Evolutionary conservation across 2,888 invertebrate genomes (phyloP).

Genomic region (Tinea pellionella): DNA sequence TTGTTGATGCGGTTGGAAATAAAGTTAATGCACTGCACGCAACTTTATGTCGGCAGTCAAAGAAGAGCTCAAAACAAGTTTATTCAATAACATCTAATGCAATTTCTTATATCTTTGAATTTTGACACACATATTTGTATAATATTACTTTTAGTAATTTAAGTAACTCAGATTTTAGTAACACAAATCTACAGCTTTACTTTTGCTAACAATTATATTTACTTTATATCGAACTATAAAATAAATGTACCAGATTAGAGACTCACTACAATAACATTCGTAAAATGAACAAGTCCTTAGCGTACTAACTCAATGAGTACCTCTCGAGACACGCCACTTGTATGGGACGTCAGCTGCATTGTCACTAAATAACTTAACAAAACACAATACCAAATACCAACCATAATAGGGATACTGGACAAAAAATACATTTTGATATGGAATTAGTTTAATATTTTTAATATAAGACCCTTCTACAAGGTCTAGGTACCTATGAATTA

Average conservation of each 20-base stretch:
- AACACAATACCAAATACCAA: not conserved
- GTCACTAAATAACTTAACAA: not conserved
- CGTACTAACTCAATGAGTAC: conserved; percentile 10
- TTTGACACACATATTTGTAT: not conserved
- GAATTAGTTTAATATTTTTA: too few relatives aligned
- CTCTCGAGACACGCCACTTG: conserved; percentile 51
- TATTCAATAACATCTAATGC: not conserved
- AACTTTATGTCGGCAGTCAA: conserved; percentile 2
- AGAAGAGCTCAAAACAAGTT: not conserved
- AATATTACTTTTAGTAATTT: not conserved
- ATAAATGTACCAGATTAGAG: not conserved
- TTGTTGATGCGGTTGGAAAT: not conserved
- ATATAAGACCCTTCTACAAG: too few relatives aligned
- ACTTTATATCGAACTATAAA: not conserved
- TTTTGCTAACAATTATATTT: not conserved
- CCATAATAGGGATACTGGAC: not conserved
- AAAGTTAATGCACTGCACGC: not conserved
- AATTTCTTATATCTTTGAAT: not conserved
- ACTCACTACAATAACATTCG: not conserved
- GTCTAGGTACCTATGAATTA: too few relatives aligned
- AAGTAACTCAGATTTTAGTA: too few relatives aligned
- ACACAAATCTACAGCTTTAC: too few relatives aligned
- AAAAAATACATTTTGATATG: not conserved
- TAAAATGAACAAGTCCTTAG: not conserved
- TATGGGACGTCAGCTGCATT: not conserved